Evolutionary conservation across 2,113 vertebrate genomes (phyloP).

Genomic region (Sander lucioperca): DNA sequence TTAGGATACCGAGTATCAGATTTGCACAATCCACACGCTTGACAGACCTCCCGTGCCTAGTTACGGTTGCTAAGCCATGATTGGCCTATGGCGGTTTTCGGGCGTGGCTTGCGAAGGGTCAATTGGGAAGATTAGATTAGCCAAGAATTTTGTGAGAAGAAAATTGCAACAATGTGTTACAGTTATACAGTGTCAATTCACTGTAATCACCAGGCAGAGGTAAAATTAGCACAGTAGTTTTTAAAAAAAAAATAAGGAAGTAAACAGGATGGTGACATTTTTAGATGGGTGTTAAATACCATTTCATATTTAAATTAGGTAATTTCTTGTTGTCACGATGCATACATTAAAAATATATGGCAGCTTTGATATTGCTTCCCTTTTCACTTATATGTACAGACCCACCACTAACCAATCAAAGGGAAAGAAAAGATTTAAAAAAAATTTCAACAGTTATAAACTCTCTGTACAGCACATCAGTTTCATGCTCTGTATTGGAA

Average conservation of each 20-base stretch:
- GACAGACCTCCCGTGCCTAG: too few relatives aligned
- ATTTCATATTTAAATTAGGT: neutral
- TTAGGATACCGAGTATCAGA: too few relatives aligned
- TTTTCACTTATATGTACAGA: neutral
- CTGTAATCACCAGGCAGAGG: neutral
- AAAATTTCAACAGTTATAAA: too few relatives aligned
- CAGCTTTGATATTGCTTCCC: neutral
- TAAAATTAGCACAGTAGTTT: neutral
- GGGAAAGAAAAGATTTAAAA: neutral
- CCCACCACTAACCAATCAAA: neutral
- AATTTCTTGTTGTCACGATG: neutral
- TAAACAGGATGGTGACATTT: neutral
- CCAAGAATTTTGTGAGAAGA: neutral
- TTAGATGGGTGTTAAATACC: neutral
- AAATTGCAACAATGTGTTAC: neutral
- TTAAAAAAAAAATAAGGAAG: neutral
- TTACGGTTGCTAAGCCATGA: too few relatives aligned
- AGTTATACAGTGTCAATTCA: neutral
- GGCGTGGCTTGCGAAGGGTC: too few relatives aligned
- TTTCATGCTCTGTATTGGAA: too few relatives aligned
- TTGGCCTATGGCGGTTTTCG: too few relatives aligned
- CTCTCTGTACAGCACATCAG: too few relatives aligned
- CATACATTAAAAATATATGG: too few relatives aligned
- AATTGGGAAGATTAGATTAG: too few relatives aligned
- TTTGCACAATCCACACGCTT: too few relatives aligned